Evolutionary conservation across 2,113 vertebrate genomes (phyloP), one percentile per base, ranked within the genome.

Genomic region (Aspiorhynchus laticeps): DNA sequence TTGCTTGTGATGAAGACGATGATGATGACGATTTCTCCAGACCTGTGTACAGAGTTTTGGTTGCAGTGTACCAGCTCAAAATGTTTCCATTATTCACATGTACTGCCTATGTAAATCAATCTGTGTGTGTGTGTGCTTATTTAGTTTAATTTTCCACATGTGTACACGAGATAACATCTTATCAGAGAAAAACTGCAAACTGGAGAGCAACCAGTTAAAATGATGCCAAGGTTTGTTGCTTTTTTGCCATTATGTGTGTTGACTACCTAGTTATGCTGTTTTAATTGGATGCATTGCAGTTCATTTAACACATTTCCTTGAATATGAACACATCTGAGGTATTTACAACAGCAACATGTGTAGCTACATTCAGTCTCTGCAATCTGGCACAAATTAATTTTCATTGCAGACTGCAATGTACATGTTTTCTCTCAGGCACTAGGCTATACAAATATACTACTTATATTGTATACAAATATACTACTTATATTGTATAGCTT

Each of bases 21-120:
- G 26, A 69, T 79, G 80, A 63, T 87, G 85, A 53, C 61, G 53
- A 78, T 56, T 83, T 86, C 81, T 88, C 80, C 84, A 86, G 87
- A 75, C 79, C 63, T 85, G 51, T 9, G 19, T 56, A 24, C 7
- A 65, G 80, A 79, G 63, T 71, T 41, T 73, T 51, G 53, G 38
- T 65, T 59, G 65, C 63, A 56, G 38, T 33, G 21, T 41, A 77
- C 51, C 74, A 83, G 51, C 28, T 69, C 41, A 73, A 59, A 56
- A 86, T 10, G 33, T 63, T 86, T 80, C 38, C 21, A 80, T 84
- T 61, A 77, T 48, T 48, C 79, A 78, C 21, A 41, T 80, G 56
- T 85, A 79, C 46, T 79, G 67, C 65, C 24, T 67, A 17, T 48
- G 81, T 80, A 86, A 79, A 63, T 41, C 31, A 41, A 85, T 83